A percentile compares a stretch with the other conserved stretches of the same genome.
phyloP scores from a whole-genome alignment of 2,888 invertebrate genomes.

The Anodontia alba region DNA sequence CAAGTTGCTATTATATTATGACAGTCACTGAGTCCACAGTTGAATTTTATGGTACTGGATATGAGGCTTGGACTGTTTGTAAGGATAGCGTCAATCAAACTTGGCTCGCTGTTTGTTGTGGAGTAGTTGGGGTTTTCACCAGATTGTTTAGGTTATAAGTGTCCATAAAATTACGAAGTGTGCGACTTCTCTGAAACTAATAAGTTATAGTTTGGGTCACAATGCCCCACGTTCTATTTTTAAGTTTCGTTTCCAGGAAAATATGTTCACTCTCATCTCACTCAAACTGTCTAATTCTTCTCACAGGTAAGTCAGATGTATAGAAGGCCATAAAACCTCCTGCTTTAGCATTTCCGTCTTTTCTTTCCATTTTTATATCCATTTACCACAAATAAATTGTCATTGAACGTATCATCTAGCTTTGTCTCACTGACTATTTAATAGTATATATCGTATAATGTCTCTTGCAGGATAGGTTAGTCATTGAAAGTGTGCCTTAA shows the following conservation, averaged over 20 bases:
- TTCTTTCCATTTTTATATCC: constrained; percentile 9
- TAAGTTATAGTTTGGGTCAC: not conserved
- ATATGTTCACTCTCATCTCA: not conserved
- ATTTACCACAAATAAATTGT: not conserved
- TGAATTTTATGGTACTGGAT: not conserved
- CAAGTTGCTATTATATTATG: not conserved
- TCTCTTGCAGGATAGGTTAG: not conserved
- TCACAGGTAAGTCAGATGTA: not conserved
- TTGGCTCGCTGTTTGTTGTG: not conserved
- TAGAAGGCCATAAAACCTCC: constrained; percentile 16
- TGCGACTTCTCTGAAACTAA: not conserved
- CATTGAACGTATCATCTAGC: constrained; percentile 6
- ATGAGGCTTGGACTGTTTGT: not conserved
- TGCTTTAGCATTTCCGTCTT: not conserved
- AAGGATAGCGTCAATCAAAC: not conserved
- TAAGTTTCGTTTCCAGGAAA: not conserved
- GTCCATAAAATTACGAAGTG: not conserved
- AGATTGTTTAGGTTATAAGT: no score
- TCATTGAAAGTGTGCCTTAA: constrained; percentile 14
- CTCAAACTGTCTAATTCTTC: not conserved
- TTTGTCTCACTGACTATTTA: not conserved
- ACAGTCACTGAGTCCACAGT: no score
- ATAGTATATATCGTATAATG: not conserved
- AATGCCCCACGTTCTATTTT: constrained; percentile 13
- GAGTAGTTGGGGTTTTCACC: not conserved